Evolutionary conservation across 2,797 vertebrate genomes (phyloP), one percentile per base, ranked within the genome.

Genomic region (Acrossocheilus fasciatus): DNA sequence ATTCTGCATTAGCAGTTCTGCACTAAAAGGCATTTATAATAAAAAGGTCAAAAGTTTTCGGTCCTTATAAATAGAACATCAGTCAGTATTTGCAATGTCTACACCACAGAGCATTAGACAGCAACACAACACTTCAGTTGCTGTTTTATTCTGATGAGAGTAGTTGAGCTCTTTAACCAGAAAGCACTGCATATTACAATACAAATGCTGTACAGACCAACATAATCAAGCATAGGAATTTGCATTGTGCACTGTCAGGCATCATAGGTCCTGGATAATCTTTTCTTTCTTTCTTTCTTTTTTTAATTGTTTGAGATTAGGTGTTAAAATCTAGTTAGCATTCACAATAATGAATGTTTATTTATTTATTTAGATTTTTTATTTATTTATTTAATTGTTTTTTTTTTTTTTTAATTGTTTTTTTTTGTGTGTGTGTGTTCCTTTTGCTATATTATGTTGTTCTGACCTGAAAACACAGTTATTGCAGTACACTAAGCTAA

Each of bases 11-110:
- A 36, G 17, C 4, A 34, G 12, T 23, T 68, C 62, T 36, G 26
- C 26, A 36, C 78, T 36, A 47, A 68, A 68, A 68, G 64, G 15
- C 17, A 68, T 50, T 68, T 66, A 30, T 34, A 81, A 68, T 81
- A 68, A 68, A 62, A 45, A 68, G 10, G 43, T 81, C 59, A 81
- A 80, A 66, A 45, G 59, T 68, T 23, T 36, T 50, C 3, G 66
- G 5, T 68, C 30, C 17, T 30, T 68, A 50, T 36, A 68, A 50
- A 30, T 52, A 69, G 11, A 81, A 54, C 64, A 68, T 68, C 64
- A 36, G 1, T 59, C 57, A 59, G 23, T 59, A 59, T 59, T 59
- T 59, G 57, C 23, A 1, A 18, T 68, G 14, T 36, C 6, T 66
- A 68, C 64, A 34, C 30, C 30, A 66, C 14, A 66, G 30, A 34